These are phyloP conservation scores for Callosobruchus maculatus DNA, from an alignment of 2,888 invertebrate genomes.

Conservation along the genomic window DNA sequence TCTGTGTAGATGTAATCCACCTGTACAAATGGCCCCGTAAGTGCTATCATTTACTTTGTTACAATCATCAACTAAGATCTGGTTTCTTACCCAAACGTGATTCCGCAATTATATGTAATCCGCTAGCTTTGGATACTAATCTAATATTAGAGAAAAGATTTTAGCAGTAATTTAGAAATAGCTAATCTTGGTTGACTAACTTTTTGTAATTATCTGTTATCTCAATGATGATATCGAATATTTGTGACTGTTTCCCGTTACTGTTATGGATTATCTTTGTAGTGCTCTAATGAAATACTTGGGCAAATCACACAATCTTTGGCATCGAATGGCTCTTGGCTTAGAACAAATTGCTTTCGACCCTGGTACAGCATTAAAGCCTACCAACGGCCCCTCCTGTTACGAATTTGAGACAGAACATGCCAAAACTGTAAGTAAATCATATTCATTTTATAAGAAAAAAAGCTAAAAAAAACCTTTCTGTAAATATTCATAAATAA, in stretches of 20 bases:
- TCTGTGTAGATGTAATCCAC: constrained; percentile 77
- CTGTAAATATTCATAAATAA: too few relatives aligned
- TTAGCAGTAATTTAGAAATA: too few relatives aligned
- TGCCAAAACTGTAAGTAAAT: constrained; percentile 58
- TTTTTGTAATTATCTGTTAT: too few relatives aligned
- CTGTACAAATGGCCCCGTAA: constrained; percentile 79
- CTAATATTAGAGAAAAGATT: too few relatives aligned
- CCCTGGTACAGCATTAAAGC: constrained; percentile 37
- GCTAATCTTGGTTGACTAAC: too few relatives aligned
- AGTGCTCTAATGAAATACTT: constrained; percentile 80
- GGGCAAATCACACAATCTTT: constrained; percentile 92
- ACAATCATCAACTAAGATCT: constrained; percentile 4
- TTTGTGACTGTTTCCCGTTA: too few relatives aligned
- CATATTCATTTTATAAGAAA: too few relatives aligned
- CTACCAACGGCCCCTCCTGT: constrained; percentile 46
- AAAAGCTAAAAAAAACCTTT: too few relatives aligned
- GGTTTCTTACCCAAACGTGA: too few relatives aligned
- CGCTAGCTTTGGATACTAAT: too few relatives aligned
- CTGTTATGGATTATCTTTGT: constrained; percentile 6
- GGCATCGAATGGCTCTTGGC: constrained; percentile 91
- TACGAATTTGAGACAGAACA: constrained; percentile 76
- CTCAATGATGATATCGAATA: too few relatives aligned
- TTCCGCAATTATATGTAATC: too few relatives aligned
- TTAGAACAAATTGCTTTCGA: constrained; percentile 86
- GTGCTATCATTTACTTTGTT: constrained; percentile 45